Conservation (phyloP, 2,113 vertebrate genomes). For the Desmodus rotundus region DNA sequence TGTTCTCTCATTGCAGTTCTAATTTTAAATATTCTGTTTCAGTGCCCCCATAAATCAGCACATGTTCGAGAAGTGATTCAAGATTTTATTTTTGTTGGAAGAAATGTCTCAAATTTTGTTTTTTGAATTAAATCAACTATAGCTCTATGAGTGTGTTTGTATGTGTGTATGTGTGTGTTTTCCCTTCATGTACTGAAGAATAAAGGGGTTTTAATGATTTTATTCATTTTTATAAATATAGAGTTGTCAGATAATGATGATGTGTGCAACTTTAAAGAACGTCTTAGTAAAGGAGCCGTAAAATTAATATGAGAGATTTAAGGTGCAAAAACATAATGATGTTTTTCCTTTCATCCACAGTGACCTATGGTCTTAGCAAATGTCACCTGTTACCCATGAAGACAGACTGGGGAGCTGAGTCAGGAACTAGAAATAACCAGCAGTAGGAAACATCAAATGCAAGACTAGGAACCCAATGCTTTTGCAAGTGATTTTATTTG, state of each 20-base stretch:
- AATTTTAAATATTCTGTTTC: slow-evolving; percentile 11
- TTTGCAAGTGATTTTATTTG: neutral
- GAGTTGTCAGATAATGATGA: neutral
- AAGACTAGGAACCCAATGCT: neutral
- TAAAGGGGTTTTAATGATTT: neutral
- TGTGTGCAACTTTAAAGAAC: neutral
- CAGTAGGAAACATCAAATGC: too few relatives aligned
- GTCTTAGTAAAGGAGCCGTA: neutral
- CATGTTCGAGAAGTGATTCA: neutral
- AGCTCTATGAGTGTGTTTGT: neutral
- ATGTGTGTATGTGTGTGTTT: neutral
- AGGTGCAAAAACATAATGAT: neutral
- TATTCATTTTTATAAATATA: neutral
- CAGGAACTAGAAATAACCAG: neutral
- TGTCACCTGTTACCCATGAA: neutral
- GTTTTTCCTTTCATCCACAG: neutral
- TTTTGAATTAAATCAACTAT: neutral
- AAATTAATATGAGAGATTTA: neutral
- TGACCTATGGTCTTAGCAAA: neutral
- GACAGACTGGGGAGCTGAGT: neutral
- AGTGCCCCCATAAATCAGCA: neutral
- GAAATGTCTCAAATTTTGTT: neutral
- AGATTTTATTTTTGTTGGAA: neutral
- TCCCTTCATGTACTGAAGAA: neutral
- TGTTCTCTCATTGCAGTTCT: neutral